phyloP scores from a whole-genome alignment of 1,140 invertebrate species.

The Nephotettix cincticeps region DNA sequence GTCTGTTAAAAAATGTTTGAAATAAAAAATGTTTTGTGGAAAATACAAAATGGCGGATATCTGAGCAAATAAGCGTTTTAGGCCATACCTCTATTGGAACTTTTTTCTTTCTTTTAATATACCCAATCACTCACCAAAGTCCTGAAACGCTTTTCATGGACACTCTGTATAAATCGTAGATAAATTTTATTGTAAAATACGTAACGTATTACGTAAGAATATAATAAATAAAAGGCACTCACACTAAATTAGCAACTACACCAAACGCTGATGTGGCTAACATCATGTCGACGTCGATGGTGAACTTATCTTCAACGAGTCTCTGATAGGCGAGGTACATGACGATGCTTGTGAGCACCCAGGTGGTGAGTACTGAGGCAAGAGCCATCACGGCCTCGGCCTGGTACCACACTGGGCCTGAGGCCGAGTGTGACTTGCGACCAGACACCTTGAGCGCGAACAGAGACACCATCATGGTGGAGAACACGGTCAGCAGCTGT shows the following conservation, averaged over 20 bases:
- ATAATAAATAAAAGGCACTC: no score
- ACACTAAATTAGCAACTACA: constrained; percentile 1
- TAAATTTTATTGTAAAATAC: no score
- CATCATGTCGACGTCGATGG: constrained; percentile 9
- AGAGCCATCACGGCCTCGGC: neutral
- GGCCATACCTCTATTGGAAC: no score
- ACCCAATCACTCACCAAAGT: no score
- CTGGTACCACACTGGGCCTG: neutral
- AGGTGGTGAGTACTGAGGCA: neutral
- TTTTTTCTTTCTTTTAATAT: no score
- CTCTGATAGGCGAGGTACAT: constrained; percentile 4
- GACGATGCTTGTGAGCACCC: neutral
- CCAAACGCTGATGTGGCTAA: constrained; percentile 6
- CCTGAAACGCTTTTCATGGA: no score
- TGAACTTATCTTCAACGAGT: neutral
- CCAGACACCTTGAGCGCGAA: neutral
- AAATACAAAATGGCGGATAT: no score
- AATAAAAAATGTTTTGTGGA: no score
- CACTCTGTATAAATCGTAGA: no score
- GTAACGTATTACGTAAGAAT: no score
- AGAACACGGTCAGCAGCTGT: constrained; percentile 9
- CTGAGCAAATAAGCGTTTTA: no score
- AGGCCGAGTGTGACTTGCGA: neutral
- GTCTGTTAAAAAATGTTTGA: no score
- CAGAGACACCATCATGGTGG: constrained; percentile 5